phyloP scores from a whole-genome alignment of 2,113 vertebrate species.

The Chinchilla lanigera region DNA sequence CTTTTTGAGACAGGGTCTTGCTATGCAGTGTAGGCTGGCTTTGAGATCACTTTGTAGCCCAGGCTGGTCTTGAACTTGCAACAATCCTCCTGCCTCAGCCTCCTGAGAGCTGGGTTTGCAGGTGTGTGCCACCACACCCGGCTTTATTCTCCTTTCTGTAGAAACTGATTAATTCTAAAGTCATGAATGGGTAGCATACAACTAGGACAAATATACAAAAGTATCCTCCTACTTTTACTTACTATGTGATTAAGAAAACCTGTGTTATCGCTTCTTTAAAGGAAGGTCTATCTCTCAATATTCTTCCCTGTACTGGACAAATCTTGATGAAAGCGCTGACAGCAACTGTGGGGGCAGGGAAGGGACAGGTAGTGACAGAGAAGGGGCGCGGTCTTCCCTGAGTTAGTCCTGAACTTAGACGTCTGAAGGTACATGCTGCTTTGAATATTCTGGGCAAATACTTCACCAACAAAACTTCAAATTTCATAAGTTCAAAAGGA shows the following conservation, averaged over 20 bases:
- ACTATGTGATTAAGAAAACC: conserved; percentile 27
- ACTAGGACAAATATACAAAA: conserved; percentile 44
- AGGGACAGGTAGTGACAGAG: neutral
- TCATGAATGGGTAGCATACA: neutral
- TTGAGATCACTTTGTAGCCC: too few relatives aligned
- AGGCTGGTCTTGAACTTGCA: too few relatives aligned
- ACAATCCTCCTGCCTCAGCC: too few relatives aligned
- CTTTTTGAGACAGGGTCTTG: too few relatives aligned
- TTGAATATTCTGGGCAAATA: neutral
- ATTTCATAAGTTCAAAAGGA: conserved; percentile 6
- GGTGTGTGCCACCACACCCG: too few relatives aligned
- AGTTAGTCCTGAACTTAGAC: neutral
- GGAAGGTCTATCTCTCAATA: neutral
- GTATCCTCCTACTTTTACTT: neutral
- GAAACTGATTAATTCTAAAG: conserved; percentile 56
- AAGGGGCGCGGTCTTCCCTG: neutral
- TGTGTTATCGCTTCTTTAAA: neutral
- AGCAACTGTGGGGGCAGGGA: neutral
- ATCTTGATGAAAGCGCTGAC: neutral
- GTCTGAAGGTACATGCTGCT: neutral
- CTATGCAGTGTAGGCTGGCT: neutral
- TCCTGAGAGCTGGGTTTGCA: too few relatives aligned
- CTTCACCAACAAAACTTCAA: neutral
- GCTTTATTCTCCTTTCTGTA: neutral
- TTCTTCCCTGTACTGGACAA: neutral